phyloP scores from a whole-genome alignment of 1,140 invertebrate species.

The Philotrypesis tridentata region DNA sequence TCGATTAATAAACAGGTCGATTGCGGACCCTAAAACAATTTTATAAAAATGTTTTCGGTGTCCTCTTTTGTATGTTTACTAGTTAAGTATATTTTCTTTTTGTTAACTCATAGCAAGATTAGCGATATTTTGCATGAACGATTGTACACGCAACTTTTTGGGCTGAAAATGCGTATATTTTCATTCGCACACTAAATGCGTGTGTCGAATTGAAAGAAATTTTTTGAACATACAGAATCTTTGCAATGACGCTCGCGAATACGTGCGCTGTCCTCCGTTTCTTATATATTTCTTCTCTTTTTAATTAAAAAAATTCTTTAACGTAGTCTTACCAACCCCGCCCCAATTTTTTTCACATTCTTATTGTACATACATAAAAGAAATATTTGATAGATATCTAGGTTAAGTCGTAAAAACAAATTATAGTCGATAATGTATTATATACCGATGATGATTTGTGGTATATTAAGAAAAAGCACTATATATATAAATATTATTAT shows the following conservation, averaged over 20 bases:
- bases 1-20: conserved; percentile 32
- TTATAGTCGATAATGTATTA: conserved; percentile 71
- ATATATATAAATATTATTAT: conserved; percentile 48
- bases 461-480: conserved; percentile 61
- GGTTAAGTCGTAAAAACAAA: conserved; percentile 66
- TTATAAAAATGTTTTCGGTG: conserved; percentile 37
- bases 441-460: conserved; percentile 67
- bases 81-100: conserved; percentile 45
- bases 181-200: conserved; percentile 5
- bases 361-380: conserved; percentile 67
- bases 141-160: conserved; percentile 5
- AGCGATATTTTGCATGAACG: conserved; percentile 12
- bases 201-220: neutral
- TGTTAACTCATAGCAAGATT: conserved; percentile 34
- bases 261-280: conserved; percentile 19
- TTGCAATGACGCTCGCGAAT: conserved; percentile 5
- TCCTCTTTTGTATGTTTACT: conserved; percentile 40
- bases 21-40: conserved; percentile 21
- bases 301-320: conserved; percentile 35
- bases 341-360: conserved; percentile 57
- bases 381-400: conserved; percentile 69
- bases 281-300: conserved; percentile 38
- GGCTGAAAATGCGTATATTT: conserved; percentile 32
- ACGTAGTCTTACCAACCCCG: conserved; percentile 38
- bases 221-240: neutral